Evolutionary conservation across 2,888 invertebrate species (phyloP), one percentile per base, ranked within the genome.

Genomic region (Eueremaeus valkanovi): DNA sequence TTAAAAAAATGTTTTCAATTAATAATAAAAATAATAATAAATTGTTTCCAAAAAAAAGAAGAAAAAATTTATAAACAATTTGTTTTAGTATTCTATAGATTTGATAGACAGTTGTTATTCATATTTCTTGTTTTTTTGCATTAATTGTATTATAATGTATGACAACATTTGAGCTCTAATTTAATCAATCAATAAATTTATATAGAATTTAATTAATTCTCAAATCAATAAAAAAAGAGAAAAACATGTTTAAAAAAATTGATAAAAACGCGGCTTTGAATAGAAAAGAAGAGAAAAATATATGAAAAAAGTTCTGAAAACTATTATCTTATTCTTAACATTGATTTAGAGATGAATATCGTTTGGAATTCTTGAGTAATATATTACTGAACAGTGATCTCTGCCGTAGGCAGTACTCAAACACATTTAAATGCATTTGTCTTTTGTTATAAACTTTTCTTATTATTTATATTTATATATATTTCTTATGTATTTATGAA

Each of bases 121-220:
- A n/a, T n/a, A n/a, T n/a, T n/a, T n/a, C n/a, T n/a, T n/a, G n/a
- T n/a, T n/a, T n/a, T n/a, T n/a, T n/a, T n/a, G n/a, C n/a, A n/a
- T n/a, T n/a, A n/a, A n/a, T 58, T 58, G 58, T 27, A 58, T 58
- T 58, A 11, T 13, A n/a, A n/a, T 58, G 58, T 27, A 58, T 49
- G 49, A 49, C 49, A 49, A 58, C 58, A 63, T 33, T 63, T 63
- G 63, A 63, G 63, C 63, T 63, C 63, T 33, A 63, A 63, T 31
- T 33, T 21, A 63, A n/a, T 63, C 31, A 21, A 63, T n/a, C 16
- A 63, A 29, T 33, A 36, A 63, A 27, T 58, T 18, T n/a, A 27
- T 58, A 27, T 1, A 55, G 27, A 9, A 27, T 21, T 58, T 21
- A 27, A 27, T 55, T 6, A 55, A 55, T 21, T 58, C 24, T n/a